phyloP scores from a whole-genome alignment of 2,888 invertebrate species.

The Dryococelus australis region DNA sequence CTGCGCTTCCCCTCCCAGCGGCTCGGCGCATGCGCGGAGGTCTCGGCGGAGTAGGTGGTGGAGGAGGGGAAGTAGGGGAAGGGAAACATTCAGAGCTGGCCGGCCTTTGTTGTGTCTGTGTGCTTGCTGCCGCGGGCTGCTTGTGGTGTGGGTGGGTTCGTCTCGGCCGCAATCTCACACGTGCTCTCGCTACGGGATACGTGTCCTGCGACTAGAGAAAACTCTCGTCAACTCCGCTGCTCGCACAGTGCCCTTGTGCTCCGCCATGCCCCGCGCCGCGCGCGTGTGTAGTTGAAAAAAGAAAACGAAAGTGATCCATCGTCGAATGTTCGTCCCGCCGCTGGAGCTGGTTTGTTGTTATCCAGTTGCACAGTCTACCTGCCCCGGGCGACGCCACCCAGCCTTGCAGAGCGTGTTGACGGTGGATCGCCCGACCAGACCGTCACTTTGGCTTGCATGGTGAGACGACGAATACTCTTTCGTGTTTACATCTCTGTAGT shows the following conservation, averaged over 20 bases:
- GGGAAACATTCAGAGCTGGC: neutral
- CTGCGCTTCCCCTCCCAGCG: neutral
- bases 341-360: neutral
- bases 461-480: neutral
- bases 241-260: neutral
- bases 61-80: neutral
- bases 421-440: neutral
- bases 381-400: neutral
- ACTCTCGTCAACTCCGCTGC: neutral
- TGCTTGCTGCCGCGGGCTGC: neutral
- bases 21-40: neutral
- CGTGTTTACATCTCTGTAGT: neutral
- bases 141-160: neutral
- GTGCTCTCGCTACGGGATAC: neutral
- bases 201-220: neutral
- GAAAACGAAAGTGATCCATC: neutral
- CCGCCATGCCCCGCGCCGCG: neutral
- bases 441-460: neutral
- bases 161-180: neutral
- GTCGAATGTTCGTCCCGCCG: no score
- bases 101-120: conserved; percentile 10
- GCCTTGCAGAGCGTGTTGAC: neutral
- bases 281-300: neutral
- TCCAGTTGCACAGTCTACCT: neutral
- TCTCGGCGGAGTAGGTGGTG: neutral